These are phyloP conservation scores for Lysiphlebus fabarum DNA, from an alignment of 1,140 invertebrate genomes.

Conservation along the genomic window DNA sequence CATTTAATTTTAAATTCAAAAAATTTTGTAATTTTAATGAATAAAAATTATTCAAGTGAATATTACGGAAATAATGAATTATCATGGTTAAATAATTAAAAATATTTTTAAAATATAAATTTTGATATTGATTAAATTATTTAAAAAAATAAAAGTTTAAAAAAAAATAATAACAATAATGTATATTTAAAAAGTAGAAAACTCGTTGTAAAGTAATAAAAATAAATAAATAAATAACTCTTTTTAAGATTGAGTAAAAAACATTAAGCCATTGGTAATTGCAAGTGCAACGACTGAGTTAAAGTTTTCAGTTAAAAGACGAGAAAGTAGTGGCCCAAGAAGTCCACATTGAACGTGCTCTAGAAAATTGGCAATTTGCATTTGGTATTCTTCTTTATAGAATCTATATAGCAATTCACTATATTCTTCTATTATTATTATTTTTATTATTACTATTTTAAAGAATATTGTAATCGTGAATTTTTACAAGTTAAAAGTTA, in stretches of 20 bases:
- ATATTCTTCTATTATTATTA: not conserved
- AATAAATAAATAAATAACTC: not conserved
- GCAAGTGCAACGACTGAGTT: constrained; percentile 7
- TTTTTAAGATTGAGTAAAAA: not conserved
- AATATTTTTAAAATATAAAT: too few species aligned
- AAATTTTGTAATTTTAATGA: too few species aligned
- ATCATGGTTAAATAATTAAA: too few species aligned
- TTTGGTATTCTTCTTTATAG: constrained; percentile 13
- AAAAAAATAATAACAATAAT: too few species aligned
- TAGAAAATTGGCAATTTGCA: constrained; percentile 25
- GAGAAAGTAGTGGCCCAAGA: not conserved
- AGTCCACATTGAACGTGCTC: constrained; percentile 12
- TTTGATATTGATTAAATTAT: too few species aligned
- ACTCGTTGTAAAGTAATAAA: not conserved
- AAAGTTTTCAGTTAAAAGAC: constrained; percentile 5
- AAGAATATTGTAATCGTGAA: too few species aligned
- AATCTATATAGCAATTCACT: constrained; percentile 6
- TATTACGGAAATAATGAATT: too few species aligned
- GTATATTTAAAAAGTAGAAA: too few species aligned
- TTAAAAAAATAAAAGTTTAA: too few species aligned
- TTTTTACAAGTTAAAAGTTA: too few species aligned
- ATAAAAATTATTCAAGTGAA: too few species aligned
- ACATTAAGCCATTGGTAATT: constrained; percentile 16
- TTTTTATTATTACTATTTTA: not conserved
- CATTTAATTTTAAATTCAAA: too few species aligned